These are phyloP conservation scores for Paradoxurus hermaphroditus DNA, from an alignment of 2,113 vertebrate genomes.

Conservation along the genomic window DNA sequence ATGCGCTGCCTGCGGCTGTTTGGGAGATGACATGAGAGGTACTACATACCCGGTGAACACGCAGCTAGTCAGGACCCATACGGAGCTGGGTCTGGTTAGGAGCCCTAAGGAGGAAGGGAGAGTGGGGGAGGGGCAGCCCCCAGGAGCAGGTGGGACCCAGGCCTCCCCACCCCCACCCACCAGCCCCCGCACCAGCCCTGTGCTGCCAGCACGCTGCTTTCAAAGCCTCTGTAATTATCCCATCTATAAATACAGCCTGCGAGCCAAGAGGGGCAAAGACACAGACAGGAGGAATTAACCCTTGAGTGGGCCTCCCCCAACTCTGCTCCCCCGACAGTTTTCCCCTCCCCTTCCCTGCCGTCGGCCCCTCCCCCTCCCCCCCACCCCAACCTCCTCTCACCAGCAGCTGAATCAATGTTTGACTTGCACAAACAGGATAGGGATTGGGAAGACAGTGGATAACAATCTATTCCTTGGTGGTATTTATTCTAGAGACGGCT, in stretches of 20 bases:
- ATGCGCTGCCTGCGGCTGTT: not conserved
- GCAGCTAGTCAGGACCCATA: rapidly evolving
- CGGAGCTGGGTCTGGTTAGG: not conserved
- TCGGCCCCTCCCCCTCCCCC: not conserved
- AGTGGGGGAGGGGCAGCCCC: not conserved
- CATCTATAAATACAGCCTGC: slow-evolving; percentile 72
- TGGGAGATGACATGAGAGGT: not conserved
- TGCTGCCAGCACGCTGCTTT: slow-evolving; percentile 49
- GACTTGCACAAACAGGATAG: slow-evolving; percentile 79
- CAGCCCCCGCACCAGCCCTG: slow-evolving; percentile 21
- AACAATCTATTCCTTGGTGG: slow-evolving; percentile 79
- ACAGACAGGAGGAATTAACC: slow-evolving; percentile 79
- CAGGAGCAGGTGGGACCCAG: slow-evolving; percentile 60
- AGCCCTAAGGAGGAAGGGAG: not conserved
- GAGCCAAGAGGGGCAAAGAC: slow-evolving; percentile 37
- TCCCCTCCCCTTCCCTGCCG: not conserved
- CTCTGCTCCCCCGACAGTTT: not conserved
- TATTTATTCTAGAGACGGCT: slow-evolving; percentile 77
- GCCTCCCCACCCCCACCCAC: slow-evolving; percentile 49
- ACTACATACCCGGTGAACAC: not conserved
- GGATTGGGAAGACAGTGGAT: slow-evolving; percentile 78
- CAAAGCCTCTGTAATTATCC: slow-evolving; percentile 73
- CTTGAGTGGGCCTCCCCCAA: slow-evolving; percentile 59
- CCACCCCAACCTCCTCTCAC: slow-evolving; percentile 38
- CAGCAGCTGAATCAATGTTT: slow-evolving; percentile 83